Base-by-base conservation (phyloP, 2,797 vertebrate genomes). In the Aphelocoma californica region DNA sequence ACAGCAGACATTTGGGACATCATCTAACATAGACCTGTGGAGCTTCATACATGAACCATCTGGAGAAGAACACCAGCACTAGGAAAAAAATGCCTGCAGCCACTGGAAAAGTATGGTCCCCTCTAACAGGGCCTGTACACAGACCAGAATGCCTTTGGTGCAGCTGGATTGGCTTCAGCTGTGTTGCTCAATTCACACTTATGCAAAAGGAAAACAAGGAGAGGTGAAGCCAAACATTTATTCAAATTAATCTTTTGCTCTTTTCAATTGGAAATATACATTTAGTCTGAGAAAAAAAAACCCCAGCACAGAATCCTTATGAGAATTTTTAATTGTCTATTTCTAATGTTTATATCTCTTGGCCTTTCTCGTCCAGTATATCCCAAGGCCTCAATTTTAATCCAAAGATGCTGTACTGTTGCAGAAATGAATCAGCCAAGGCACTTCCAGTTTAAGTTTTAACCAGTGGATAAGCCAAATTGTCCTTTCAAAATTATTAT, bases 271-370 rank as follows among this genome's bases (percentile, higher is more conserved):
- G 28, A 85, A 82, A 72, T 80, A 61, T 9, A 34, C 2, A 19
- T 75, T 82, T 69, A 56, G 6, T 17, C 40, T 74, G 26, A 31
- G 21, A 19, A 38, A 48, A 32, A 32, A 54, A n/a, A 44, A 9
- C 1, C 0, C 2, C 21, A 57, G 7, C 7, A 3, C 12, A 6
- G 24, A 48, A 57, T 36, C 7, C 18, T 14, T 3, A 47, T n/a
- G 9, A 42, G 11, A 77, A n/a, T 32, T 77, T 66, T 47, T 26
- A 51, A 66, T 44, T 47, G 2, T 36, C 51, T 48, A 5, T 83
- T 93, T 70, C 13, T 60, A 64, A n/a, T 57, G 7, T 1, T 66
- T 50, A 1, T 29, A 42, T 14, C 12, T 65, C 10, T 42, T 21
- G 14, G 4, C 2, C 32, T 61, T 94, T 74, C 24, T 72, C 14